These are phyloP conservation scores for Vidua chalybeata DNA, from an alignment of 2,113 vertebrate genomes.

Conservation along the genomic window DNA sequence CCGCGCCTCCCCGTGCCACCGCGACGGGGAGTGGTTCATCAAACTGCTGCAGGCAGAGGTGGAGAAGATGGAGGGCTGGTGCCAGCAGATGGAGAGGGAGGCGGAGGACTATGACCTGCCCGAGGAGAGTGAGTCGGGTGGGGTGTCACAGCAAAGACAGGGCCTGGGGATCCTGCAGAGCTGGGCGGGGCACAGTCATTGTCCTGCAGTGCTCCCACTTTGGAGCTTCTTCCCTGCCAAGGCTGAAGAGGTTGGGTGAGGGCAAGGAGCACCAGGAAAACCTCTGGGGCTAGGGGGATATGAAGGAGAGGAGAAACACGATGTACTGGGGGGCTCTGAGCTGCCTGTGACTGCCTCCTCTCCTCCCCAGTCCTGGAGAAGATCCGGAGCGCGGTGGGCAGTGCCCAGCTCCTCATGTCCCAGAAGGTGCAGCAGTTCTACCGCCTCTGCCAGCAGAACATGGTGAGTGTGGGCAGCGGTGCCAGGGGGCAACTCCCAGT, in stretches of 20 bases:
- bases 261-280: background rate
- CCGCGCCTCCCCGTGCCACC: conserved; percentile 90
- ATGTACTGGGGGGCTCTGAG: background rate
- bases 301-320: background rate
- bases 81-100: conserved; percentile 96
- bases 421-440: conserved; percentile 99
- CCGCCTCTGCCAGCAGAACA: conserved; percentile 96
- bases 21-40: conserved; percentile 96
- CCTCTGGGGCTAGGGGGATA: background rate
- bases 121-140: conserved; percentile 86
- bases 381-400: conserved; percentile 93
- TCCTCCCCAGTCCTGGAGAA: conserved; percentile 86
- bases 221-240: background rate
- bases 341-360: background rate
- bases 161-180: background rate
- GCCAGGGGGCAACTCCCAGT: background rate
- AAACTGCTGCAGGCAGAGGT: conserved; percentile 93
- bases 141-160: rapidly evolving
- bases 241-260: background rate
- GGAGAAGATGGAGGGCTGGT: conserved; percentile 98
- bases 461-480: conserved; percentile 79
- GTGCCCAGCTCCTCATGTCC: conserved; percentile 96
- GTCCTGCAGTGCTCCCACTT: background rate
- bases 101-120: conserved; percentile 94
- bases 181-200: background rate